These are phyloP conservation scores for Pygoscelis adeliae DNA, from an alignment of 2,113 vertebrate species.

Conservation along the genomic window DNA sequence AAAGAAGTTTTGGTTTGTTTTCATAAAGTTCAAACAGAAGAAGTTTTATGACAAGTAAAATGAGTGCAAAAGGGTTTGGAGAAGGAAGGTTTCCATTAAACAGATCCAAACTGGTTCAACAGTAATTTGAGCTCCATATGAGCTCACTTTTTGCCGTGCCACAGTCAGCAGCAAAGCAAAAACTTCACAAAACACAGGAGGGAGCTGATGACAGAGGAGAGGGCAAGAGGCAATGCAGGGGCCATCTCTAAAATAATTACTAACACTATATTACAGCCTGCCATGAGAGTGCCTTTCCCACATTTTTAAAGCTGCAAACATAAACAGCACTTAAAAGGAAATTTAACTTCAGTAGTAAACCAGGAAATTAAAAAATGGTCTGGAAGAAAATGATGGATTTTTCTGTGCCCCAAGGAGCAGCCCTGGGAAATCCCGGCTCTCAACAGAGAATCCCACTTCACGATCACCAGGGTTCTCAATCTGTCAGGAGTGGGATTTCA, in stretches of 20 bases:
- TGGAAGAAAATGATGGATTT: not conserved
- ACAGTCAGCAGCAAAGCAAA: not conserved
- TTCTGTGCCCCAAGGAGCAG: not conserved
- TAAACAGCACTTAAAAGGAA: constrained; percentile 4
- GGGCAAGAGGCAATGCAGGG: not conserved
- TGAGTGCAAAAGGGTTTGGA: not conserved
- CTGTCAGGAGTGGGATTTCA: not conserved
- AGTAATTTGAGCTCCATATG: constrained; percentile 12
- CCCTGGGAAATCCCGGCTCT: not conserved
- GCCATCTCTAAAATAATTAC: not conserved
- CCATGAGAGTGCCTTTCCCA: not conserved
- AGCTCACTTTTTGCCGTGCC: constrained; percentile 4
- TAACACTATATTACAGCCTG: not conserved
- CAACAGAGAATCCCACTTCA: not conserved
- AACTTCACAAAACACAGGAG: not conserved
- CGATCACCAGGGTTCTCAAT: not conserved
- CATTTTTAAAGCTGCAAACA: not conserved
- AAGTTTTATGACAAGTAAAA: constrained; percentile 11
- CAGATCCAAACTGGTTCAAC: not conserved
- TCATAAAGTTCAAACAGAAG: constrained; percentile 14
- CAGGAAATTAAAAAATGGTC: not conserved
- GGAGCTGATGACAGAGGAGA: constrained; percentile 5
- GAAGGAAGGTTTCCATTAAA: constrained; percentile 58
- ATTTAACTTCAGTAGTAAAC: not conserved
- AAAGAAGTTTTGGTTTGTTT: constrained; percentile 5